Base-by-base conservation (phyloP, 2,797 vertebrate species). In the Ispidina lecontei region DNA sequence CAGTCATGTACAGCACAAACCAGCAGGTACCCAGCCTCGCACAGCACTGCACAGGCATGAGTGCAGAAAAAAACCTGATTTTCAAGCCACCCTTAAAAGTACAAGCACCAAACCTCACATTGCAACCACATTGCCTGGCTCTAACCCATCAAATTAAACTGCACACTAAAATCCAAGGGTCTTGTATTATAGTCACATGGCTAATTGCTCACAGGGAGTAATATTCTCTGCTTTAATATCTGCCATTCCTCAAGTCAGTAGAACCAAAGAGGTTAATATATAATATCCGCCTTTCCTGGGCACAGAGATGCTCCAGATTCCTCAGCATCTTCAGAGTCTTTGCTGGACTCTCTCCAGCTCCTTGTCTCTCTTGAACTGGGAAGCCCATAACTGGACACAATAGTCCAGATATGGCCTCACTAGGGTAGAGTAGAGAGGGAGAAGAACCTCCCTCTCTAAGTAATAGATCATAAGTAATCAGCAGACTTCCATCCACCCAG, bases 141-240 rank as follows among this genome's bases (percentile, higher is more conserved):
- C 46, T 9, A 18, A 2, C 2, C 25, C 1, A 14, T 4, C 13
- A 6, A 37, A 65, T 1, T 33, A 21, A 31, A 2, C 56, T 1
- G 14, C 77, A 7, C 37, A 4, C 4, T 7, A 4, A n/a, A 47
- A 6, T 4, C 26, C 51, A 13, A 14, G 31, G 31, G 21, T 9
- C 55, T 39, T n/a, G 17, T 5, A 0, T 43, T 39, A 1, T 2
- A 29, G 29, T 26, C 63, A 39, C 67, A 22, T 9, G 13, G 37
- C 17, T 26, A 3, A 28, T 6, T 43, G 37, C 74, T 85, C 52
- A 5, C 11, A 14, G 26, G 25, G 29, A n/a, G 43, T 46, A n/a
- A 39, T 41, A 29, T 52, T 16, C 41, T 33, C 28, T 62, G 51
- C 74, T 44, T 33, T 26, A 21, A 4, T 5, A 7, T 2, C 14